A percentile compares a stretch with the other conserved stretches of the same genome.
phyloP scores from a whole-genome alignment of 2,113 vertebrate species.

The Numenius arquata region DNA sequence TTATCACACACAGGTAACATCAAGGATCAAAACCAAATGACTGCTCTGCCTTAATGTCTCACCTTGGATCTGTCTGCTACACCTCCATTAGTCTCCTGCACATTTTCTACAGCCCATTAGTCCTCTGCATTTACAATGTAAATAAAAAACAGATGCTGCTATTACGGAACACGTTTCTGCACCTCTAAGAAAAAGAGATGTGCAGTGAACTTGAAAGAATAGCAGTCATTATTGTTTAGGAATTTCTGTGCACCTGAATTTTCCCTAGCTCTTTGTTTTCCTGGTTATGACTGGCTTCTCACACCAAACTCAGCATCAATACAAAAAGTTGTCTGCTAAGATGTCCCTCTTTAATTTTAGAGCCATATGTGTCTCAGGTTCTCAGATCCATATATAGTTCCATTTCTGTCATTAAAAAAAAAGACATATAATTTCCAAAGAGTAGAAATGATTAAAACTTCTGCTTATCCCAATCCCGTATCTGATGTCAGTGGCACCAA shows the following conservation, averaged over 20 bases:
- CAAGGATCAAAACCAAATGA: not conserved
- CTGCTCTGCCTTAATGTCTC: not conserved
- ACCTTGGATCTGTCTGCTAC: not conserved
- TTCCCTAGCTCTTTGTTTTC: not conserved
- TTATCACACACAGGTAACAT: not conserved
- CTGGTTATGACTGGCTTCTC: not conserved
- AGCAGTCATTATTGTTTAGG: not conserved
- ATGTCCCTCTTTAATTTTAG: slow-evolving; percentile 32
- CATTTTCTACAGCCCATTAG: not conserved
- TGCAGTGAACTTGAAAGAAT: not conserved
- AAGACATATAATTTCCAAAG: not conserved
- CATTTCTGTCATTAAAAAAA: not conserved
- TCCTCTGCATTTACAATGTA: not conserved
- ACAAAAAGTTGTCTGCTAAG: not conserved
- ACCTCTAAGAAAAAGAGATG: not conserved
- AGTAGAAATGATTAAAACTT: not conserved
- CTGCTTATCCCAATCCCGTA: not conserved
- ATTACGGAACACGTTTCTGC: not conserved
- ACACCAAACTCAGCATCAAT: not conserved
- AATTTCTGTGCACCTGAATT: not conserved
- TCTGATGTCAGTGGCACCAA: not conserved
- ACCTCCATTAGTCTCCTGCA: not conserved
- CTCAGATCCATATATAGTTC: not conserved
- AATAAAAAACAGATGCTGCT: not conserved
- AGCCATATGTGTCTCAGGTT: not conserved